Evolutionary conservation across 2,888 invertebrate species (phyloP), one percentile per base, ranked within the genome.

Genomic region (Coremacera marginata): DNA sequence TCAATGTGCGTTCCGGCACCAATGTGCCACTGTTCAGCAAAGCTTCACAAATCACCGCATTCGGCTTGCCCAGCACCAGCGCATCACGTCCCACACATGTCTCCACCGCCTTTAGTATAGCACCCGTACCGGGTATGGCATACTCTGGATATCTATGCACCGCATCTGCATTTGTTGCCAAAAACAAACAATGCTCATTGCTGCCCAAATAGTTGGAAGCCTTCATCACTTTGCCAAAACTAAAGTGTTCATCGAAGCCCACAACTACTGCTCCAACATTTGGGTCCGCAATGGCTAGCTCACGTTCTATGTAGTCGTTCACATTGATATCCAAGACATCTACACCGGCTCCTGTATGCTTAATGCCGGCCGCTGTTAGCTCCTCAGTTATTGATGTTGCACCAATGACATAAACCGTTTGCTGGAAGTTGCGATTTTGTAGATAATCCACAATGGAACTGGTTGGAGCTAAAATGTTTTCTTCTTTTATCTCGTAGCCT

Each of bases 81-180:
- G 98, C 94, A 81, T 83, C 91, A 72, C 96, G 91, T 78, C 94
- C 94, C 0, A 96, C 92, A 82, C 95, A 95, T 5, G 95, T 94
- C 88, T 95, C 94, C 22, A 99, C 93, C 11, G 96, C 94, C 77
- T 92, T 91, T 0, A 99, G 95, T 78, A 98, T 92, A 73, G 95
- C 93, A 0, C 98, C 98, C 0, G 98, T 96, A 16, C 97, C 96
- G 80, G 92, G 92, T 70, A 93, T 90, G n/a, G 92, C 90, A 90
- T 94, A 94, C 78, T 94, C 93, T 79, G 93, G 91, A 77, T 91
- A 90, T 9, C 95, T 95, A 86, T 95, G 95, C 80, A 94, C 92
- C 84, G 96, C 95, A 89, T 99, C 98, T 0, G 94, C 95, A 89
- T 99, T 99, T 5, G 98, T 98, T 0, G 95, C 98, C 72, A 99